Base-by-base conservation (phyloP, 2,888 invertebrate species). In the Ectemnius continuus region DNA sequence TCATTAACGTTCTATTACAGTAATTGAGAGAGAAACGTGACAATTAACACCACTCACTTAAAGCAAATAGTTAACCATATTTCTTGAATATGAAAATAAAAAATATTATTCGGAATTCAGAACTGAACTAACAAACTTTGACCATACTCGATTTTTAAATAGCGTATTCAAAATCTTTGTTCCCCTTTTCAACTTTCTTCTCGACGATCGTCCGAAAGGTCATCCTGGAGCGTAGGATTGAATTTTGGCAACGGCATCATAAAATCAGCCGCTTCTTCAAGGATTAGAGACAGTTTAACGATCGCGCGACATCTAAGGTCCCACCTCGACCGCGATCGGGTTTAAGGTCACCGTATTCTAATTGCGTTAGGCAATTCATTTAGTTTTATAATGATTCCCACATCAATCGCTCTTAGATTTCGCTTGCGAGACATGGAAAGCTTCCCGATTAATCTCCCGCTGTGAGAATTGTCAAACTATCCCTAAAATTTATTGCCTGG, bases 311-410 rank as follows among this genome's bases (percentile, higher is more conserved):
- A 61, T 61, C 18, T 18, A 47, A 14, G 4, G 1, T 14, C 62
- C 2, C 14, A 14, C 18, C 46, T 45, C 46, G 6, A 46, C 16
- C 60, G 28, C 13, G 13, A 3, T 4, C 3, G 23, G 16, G 1
- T 62, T 48, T 48, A 62, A 62, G 48, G 48, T 23, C 62, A n/a
- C n/a, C 23, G 48, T 62, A 62, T 62, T 62, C 48, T 62, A 62
- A 62, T 62, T 62, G n/a, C 62, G 48, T 62, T 62, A 26, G 48
- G 48, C 23, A 62, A 62, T 62, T 62, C 62, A 62, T 62, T 48
- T 20, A 62, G 47, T 47, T 48, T 62, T 47, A 62, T 62, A 62
- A 62, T n/a, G 62, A 62, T 62, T 23, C 62, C 62, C 62, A 62
- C 62, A 47, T 47, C 46, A 47, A 4, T 23, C 26, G 48, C 11